Evolutionary conservation across 2,797 vertebrate genomes (phyloP).

Genomic region (Enteromius radiatus): DNA sequence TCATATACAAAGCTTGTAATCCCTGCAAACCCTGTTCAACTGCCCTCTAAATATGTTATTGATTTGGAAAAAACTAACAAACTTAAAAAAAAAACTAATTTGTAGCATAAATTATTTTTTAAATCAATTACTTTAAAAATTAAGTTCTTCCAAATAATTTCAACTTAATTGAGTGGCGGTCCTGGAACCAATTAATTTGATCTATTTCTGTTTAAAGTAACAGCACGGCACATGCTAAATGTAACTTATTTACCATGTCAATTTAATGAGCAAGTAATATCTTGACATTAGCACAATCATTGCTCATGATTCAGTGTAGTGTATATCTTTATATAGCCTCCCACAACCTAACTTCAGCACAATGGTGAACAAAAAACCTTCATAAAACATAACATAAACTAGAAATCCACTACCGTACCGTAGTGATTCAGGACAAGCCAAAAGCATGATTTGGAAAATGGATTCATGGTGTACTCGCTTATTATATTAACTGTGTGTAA

Average conservation of each 20-base stretch:
- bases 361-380: background rate
- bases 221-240: background rate
- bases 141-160: background rate
- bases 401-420: too few species aligned
- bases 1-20: background rate
- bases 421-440: too few species aligned
- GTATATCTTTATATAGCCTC: background rate
- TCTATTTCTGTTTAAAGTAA: conserved; percentile 8
- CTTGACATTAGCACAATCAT: background rate
- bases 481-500: too few species aligned
- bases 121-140: background rate
- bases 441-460: too few species aligned
- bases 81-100: background rate
- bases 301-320: background rate
- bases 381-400: background rate
- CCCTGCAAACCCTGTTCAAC: conserved; percentile 4
- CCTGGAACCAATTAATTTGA: background rate
- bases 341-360: conserved; percentile 5
- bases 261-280: background rate
- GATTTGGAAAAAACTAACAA: background rate
- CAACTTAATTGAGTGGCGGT: background rate
- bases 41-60: background rate
- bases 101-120: background rate
- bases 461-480: too few species aligned
- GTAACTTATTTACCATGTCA: conserved; percentile 1